These are phyloP conservation scores for Orycteropus afer DNA, from an alignment of 2,113 vertebrate genomes.

Conservation along the genomic window DNA sequence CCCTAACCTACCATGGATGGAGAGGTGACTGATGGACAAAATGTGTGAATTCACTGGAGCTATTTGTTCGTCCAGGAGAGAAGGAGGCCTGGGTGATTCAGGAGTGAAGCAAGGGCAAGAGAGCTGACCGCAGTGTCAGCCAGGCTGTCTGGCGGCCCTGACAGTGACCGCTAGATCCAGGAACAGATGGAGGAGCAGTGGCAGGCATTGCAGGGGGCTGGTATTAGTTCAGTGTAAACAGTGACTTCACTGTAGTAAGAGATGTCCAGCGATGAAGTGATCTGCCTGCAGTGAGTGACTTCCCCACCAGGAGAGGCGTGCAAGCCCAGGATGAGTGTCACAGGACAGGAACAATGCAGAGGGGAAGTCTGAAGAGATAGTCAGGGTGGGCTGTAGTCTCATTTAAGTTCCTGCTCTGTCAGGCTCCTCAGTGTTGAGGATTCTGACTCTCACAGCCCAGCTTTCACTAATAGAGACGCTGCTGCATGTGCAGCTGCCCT, in stretches of 20 bases:
- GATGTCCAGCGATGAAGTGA: fast-evolving
- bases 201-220: no score
- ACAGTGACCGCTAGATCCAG: not conserved
- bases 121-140: not conserved
- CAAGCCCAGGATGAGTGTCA: fast-evolving
- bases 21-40: not conserved
- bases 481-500: not conserved
- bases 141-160: fast-evolving
- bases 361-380: fast-evolving
- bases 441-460: not conserved
- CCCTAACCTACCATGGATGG: fast-evolving
- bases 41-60: fast-evolving
- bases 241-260: not conserved
- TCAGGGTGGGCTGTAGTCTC: no score
- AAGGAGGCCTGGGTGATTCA: not conserved
- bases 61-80: no score
- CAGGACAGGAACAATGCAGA: not conserved
- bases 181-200: fast-evolving
- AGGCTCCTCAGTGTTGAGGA: not conserved
- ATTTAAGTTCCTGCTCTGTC: fast-evolving
- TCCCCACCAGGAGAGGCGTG: fast-evolving
- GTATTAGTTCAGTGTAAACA: not conserved
- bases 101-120: fast-evolving
- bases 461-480: not conserved
- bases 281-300: fast-evolving